A percentile compares a stretch with the other conserved stretches of the same genome.
These are phyloP conservation scores for Gallinago nigripennis DNA, from an alignment of 2,797 vertebrate species.

Conservation along the genomic window DNA sequence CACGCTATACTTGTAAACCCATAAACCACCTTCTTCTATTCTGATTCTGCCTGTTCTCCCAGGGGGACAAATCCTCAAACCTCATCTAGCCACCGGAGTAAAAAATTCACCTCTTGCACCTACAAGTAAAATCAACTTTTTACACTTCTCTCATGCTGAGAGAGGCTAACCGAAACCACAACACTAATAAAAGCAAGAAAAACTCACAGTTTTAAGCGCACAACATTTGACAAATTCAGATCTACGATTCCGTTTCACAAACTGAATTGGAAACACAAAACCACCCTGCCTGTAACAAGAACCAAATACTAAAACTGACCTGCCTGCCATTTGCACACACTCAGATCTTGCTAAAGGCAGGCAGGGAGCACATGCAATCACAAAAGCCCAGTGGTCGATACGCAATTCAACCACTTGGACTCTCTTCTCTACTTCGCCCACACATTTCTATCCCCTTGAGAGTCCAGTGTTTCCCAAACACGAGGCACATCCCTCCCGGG, in stretches of 20 bases:
- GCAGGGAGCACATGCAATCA: not conserved
- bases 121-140: not conserved
- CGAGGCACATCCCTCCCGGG: accelerated
- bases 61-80: not conserved
- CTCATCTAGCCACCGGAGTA: not conserved
- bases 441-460: not conserved
- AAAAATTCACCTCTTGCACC: not conserved
- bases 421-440: no score
- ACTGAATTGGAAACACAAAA: not conserved
- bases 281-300: not conserved
- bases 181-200: not conserved
- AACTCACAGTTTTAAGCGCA: not conserved
- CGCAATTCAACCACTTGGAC: accelerated
- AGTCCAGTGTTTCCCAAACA: accelerated
- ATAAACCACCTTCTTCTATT: accelerated
- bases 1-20: not conserved
- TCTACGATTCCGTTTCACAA: accelerated
- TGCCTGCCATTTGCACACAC: not conserved
- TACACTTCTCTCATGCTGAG: not conserved
- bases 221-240: not conserved
- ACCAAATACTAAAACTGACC: not conserved
- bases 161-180: not conserved
- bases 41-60: not conserved
- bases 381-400: not conserved
- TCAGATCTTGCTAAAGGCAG: not conserved